phyloP scores from a whole-genome alignment of 2,113 vertebrate genomes.

The Pimephales promelas region DNA sequence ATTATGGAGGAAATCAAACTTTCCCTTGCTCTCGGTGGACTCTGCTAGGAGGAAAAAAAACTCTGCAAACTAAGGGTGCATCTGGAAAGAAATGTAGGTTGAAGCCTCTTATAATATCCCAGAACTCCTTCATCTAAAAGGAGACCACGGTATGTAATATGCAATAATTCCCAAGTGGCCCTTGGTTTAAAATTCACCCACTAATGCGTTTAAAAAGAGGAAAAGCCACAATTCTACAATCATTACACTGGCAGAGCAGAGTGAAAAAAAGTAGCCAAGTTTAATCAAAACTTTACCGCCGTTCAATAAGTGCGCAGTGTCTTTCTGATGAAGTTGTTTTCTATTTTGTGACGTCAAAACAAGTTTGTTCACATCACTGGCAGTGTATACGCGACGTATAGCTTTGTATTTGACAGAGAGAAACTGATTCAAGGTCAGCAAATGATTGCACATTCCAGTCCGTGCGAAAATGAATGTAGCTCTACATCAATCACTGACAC shows the following conservation, averaged over 20 bases:
- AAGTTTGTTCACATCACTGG: neutral
- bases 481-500: constrained; percentile 8
- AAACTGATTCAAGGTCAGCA: neutral
- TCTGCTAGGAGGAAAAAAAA: neutral
- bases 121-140: constrained; percentile 3
- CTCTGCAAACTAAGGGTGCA: constrained; percentile 13
- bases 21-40: constrained; percentile 14
- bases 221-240: neutral
- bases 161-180: constrained; percentile 32
- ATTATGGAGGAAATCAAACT: constrained; percentile 44
- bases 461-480: neutral
- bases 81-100: constrained; percentile 7
- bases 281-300: neutral
- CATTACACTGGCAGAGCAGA: neutral
- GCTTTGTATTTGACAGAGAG: neutral
- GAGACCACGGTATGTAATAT: neutral
- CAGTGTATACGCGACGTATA: neutral
- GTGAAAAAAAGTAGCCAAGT: neutral
- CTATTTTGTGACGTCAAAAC: neutral
- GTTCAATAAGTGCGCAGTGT: neutral
- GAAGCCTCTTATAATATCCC: constrained; percentile 10
- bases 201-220: constrained; percentile 6
- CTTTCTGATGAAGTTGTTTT: neutral
- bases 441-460: neutral
- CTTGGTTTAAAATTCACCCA: constrained; percentile 20